Base-by-base conservation (phyloP, 1,140 invertebrate genomes). In the Capitella teleta region DNA sequence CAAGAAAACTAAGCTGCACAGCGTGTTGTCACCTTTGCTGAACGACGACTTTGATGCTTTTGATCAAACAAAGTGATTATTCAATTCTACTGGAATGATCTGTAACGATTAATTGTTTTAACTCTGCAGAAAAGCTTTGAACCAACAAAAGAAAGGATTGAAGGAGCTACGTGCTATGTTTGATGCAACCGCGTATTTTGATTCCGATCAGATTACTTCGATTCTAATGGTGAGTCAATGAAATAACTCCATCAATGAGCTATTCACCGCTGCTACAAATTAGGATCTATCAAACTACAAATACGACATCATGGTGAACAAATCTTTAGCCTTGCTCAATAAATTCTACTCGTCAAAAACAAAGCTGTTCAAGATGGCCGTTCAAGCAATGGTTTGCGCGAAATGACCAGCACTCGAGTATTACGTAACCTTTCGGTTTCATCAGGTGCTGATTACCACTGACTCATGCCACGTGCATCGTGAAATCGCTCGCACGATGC, bases 371-470 rank as follows among this genome's bases (percentile, higher is more conserved):
- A 57, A 47, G 8, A 53, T 58, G 23, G 63, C 67, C 4, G 60
- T 68, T 19, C 67, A 68, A 42, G 66, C 67, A 40, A 66, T 68
- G 66, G 66, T 40, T 21, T 21, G 16, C 16, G 32, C 10, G 10
- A 16, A 34, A 16, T 34, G 32, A 34, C 10, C 32, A 34, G 32
- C 16, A 16, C 10, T 12, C 32, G 16, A 1, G 16, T 10, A 12
- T 34, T 10, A 10, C 19, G 38, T 41, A 19, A n/a, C 19, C 10
- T 41, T 41, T 10, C 19, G 19, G 10, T 41, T 12, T 41, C 44
- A 55, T 1, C 51, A 67, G 65, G 63, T 69, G 1, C 48, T 67
- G 19, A 63, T 64, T 6, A 67, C 64, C 18, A 62, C 66, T 10
- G 52, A 57, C 16, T 69, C 65, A 3, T 52, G 60, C n/a, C 28